Conservation (phyloP, 2,888 invertebrate genomes). For the Lacanobia oleracea region DNA sequence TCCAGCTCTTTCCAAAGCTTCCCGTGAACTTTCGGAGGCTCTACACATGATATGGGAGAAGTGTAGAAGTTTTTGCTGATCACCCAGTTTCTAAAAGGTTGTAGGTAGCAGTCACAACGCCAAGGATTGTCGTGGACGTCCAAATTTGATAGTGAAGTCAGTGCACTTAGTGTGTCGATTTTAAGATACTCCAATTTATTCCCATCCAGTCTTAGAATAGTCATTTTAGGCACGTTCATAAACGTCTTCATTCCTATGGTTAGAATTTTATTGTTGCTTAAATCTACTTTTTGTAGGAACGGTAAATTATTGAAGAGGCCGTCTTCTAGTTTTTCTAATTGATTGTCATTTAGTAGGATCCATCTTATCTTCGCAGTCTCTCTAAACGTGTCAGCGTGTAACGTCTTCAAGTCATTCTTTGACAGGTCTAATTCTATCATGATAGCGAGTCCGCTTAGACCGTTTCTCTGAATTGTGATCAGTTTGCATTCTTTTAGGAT, state of each 20-base stretch:
- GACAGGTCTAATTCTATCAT: constrained; percentile 96
- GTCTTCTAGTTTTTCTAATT: constrained; percentile 93
- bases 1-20: constrained; percentile 94
- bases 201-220: constrained; percentile 92
- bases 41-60: constrained; percentile 93
- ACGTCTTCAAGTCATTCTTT: constrained; percentile 92
- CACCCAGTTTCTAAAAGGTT: constrained; percentile 94
- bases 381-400: constrained; percentile 93
- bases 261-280: constrained; percentile 94
- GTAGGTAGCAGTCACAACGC: constrained; percentile 96
- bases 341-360: constrained; percentile 94
- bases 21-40: constrained; percentile 92
- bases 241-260: constrained; percentile 94
- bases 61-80: constrained; percentile 94
- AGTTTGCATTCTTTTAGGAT: constrained; percentile 94
- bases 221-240: constrained; percentile 92
- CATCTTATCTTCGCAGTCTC: constrained; percentile 93
- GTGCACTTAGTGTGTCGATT: constrained; percentile 91
- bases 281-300: constrained; percentile 94
- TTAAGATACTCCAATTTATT: constrained; percentile 94
- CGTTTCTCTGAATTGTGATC: constrained; percentile 93
- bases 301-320: constrained; percentile 94
- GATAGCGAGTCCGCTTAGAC: constrained; percentile 94
- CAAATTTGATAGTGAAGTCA: constrained; percentile 93
- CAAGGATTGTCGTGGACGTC: constrained; percentile 96